These are phyloP conservation scores for Prosapia bicincta DNA, from an alignment of 2,888 invertebrate species.

Conservation along the genomic window DNA sequence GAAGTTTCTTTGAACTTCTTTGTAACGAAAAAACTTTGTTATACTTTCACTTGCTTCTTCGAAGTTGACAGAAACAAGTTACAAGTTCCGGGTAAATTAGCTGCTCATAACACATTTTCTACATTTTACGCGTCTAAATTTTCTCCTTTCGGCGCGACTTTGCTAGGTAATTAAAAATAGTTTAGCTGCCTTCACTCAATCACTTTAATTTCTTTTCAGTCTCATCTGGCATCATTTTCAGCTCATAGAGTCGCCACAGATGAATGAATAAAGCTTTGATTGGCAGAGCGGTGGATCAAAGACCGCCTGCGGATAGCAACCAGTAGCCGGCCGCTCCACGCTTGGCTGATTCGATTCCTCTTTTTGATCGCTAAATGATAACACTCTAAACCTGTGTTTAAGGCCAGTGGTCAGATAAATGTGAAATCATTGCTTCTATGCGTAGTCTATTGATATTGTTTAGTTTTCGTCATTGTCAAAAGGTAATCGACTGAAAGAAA, in stretches of 20 bases:
- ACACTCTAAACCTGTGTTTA: background rate
- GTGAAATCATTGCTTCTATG: background rate
- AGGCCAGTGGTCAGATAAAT: background rate
- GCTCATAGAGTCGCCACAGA: background rate
- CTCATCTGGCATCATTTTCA: background rate
- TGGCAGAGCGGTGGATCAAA: background rate
- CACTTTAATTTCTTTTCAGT: background rate
- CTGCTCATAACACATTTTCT: no score
- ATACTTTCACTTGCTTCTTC: no score
- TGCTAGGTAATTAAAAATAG: background rate
- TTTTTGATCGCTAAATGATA: background rate
- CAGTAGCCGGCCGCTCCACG: background rate
- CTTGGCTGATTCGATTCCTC: background rate
- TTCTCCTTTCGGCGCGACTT: background rate
- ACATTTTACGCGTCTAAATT: no score
- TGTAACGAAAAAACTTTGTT: no score
- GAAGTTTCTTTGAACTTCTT: no score
- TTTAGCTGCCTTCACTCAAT: background rate
- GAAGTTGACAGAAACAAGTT: no score
- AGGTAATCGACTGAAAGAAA: background rate
- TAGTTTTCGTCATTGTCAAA: background rate
- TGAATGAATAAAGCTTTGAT: background rate
- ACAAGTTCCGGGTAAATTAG: no score
- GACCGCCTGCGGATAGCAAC: background rate
- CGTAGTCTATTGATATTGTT: no score